A percentile compares a stretch with the other conserved stretches of the same genome.
These are phyloP conservation scores for Cylloceria caligata DNA, from an alignment of 2,888 invertebrate genomes.

Conservation along the genomic window DNA sequence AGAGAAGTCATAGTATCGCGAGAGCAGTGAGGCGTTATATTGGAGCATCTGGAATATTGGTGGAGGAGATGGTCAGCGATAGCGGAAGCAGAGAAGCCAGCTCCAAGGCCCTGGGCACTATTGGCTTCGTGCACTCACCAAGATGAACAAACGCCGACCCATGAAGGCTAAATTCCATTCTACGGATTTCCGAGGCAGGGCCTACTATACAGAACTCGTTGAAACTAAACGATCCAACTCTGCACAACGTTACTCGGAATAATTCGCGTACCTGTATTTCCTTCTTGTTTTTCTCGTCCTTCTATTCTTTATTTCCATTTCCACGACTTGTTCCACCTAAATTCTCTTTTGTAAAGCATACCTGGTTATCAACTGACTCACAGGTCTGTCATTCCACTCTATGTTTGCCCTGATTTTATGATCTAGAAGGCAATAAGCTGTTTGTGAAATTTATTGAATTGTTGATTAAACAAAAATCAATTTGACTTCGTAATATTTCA, in stretches of 20 bases:
- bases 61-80: slow-evolving; percentile 37
- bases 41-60: slow-evolving; percentile 27
- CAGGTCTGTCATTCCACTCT: not conserved
- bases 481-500: too few relatives aligned
- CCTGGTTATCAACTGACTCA: not conserved
- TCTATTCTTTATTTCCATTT: not conserved
- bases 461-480: too few relatives aligned
- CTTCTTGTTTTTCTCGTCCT: not conserved
- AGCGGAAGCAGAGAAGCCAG: slow-evolving; percentile 39
- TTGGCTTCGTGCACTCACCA: slow-evolving; percentile 46
- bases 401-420: not conserved
- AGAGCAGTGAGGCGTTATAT: slow-evolving; percentile 40
- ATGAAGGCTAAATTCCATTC: slow-evolving; percentile 57
- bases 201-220: slow-evolving; percentile 27
- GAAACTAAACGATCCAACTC: slow-evolving; percentile 19
- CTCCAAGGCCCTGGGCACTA: slow-evolving; percentile 41
- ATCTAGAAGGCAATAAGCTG: not conserved
- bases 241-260: slow-evolving; percentile 9
- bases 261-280: not conserved
- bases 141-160: slow-evolving; percentile 61
- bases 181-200: slow-evolving; percentile 35
- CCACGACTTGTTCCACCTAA: not conserved
- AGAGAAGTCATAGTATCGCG: slow-evolving; percentile 24
- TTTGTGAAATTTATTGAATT: too few relatives aligned
- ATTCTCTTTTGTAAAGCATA: not conserved